Evolutionary conservation across 2,888 invertebrate species (phyloP), one percentile per base, ranked within the genome.

Genomic region (Xestia rhomboidea): DNA sequence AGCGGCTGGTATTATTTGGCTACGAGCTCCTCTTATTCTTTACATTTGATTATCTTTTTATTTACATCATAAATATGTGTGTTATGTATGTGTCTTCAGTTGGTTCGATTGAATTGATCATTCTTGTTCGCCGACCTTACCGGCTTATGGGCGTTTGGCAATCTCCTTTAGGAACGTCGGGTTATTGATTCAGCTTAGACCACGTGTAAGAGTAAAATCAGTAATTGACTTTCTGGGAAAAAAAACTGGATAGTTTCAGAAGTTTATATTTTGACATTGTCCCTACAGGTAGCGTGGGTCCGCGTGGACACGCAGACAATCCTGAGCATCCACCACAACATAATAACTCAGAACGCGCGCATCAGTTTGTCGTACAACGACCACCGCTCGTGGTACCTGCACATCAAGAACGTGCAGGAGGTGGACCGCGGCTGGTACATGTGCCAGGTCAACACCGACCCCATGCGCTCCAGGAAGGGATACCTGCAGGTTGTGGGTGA

Each of bases 401-500:
- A 99, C 93, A 98, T 99, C 94, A 98, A 98, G 94, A 98, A 98
- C 92, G 98, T 98, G 49, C 98, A 98, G 92, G 99, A 99, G 93
- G 97, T 97, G 66, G 99, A 99, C 95, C 97, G 99, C 4, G 99
- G 99, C 80, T 99, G 98, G 98, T 99, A 97, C 92, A 99, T 99
- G 99, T 99, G 99, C 93, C 99, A 99, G 95, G 98, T 99, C 87
- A 99, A 99, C 95, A 99, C 99, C 1, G 98, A 99, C 95, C 99
- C 99, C n/a, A 99, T 99, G 99, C 97, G 98, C 86, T 98, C 98
- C 81, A 97, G 98, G 76, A 98, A 98, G 93, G 99, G 99, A 75
- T 99, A 99, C 93, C 97, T 99, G 51, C 98, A 99, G 97, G 99
- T 99, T 87, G 98, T 99, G 64, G 99, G 99, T 99, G 93, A 97